Evolutionary conservation across 2,888 invertebrate genomes (phyloP), one percentile per base, ranked within the genome.

Genomic region (Ichneumoninae sp.): DNA sequence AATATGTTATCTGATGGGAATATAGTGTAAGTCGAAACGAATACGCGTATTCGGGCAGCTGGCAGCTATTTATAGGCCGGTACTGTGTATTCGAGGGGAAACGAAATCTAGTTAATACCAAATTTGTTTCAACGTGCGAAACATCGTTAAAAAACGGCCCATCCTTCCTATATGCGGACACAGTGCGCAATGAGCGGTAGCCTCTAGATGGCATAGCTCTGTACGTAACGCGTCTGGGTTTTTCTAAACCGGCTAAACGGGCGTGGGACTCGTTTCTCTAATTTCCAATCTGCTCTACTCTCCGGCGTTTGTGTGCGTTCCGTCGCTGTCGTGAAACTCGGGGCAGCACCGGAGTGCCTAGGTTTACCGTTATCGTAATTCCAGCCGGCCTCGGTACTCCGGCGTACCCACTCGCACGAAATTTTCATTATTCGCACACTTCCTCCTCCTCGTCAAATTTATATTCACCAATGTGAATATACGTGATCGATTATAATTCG

Each of bases 361-460:
- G 52, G 52, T 81, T 60, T 81, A 84, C 83, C 83, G 83, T 84
- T 84, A 84, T 84, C 73, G 83, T 60, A 73, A 73, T 47, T 83
- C 83, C 36, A 71, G 73, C 74, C 77, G 65, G 63, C 73, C 80
- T 68, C 83, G 73, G 73, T 63, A 73, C 76, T 30, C 54, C 66
- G 60, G 16, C 54, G 74, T 36, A 33, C 52, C 66, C 69, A 65
- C 69, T 36, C 80, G 73, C 63, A 84, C 77, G 71, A 81, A 81
- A 83, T 83, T 80, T 83, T 66, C 83, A 83, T 63, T 79, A 83
- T 79, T 63, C 50, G 69, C 74, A 79, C 83, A 63, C 74, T 30
- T 52, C 63, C n/a, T 50, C n/a, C 22, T 7, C 7, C 13, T 69
- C 44, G 13, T 13, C 13, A 4, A 47, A 47, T 47, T 47, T 47